A percentile compares a stretch with the other conserved stretches of the same genome.
Evolutionary conservation across 1,140 invertebrate genomes (phyloP).

Genomic region (Neotoxoptera formosana): DNA sequence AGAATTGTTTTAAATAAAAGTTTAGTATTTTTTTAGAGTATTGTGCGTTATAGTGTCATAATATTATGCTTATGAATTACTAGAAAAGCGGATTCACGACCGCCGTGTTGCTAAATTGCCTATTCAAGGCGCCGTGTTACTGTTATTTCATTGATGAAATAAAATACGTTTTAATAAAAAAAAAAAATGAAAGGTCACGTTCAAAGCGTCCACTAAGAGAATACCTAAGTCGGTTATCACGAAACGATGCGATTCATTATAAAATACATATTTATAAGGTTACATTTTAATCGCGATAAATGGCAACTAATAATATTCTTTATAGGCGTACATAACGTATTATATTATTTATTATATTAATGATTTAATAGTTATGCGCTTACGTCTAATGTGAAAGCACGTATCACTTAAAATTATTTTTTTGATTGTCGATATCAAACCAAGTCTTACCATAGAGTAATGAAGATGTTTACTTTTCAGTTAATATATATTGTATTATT

Average conservation of each 20-base stretch:
- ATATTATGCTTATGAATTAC: neutral
- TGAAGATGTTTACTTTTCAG: neutral
- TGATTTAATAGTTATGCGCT: neutral
- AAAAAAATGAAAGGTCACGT: neutral
- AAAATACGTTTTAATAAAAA: neutral
- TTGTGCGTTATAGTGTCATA: too few relatives aligned
- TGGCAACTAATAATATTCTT: too few relatives aligned
- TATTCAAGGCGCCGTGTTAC: neutral
- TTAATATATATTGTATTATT: neutral
- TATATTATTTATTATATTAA: neutral
- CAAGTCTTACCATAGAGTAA: neutral
- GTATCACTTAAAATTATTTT: neutral
- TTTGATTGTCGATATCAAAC: neutral
- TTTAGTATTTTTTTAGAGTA: neutral
- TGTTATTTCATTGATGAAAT: neutral
- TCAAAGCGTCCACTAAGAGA: neutral
- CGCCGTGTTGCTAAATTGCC: neutral
- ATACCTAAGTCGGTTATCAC: neutral
- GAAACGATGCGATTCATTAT: neutral
- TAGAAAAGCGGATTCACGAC: neutral
- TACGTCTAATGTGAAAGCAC: neutral
- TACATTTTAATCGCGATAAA: neutral
- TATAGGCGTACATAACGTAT: neutral
- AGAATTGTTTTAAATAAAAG: neutral
- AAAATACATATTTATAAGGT: neutral